Percentiles rank a stretch among this genome's conserved stretches.
These are phyloP conservation scores for Catharus bicknelli DNA, from an alignment of 2,113 vertebrate species.

Conservation along the genomic window DNA sequence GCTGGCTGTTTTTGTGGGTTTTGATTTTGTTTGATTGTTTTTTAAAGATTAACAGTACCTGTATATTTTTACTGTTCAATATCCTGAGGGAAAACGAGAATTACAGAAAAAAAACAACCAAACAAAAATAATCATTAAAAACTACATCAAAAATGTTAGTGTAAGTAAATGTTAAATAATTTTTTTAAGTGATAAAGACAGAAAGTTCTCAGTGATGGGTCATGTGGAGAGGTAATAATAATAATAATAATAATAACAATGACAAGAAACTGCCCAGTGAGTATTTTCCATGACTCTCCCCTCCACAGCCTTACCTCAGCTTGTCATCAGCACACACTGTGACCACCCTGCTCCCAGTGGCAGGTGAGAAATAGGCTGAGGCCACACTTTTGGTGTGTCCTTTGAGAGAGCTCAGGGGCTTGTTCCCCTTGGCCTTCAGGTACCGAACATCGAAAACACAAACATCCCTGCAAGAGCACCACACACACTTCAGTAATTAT, in stretches of 20 bases:
- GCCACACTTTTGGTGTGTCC: conserved; percentile 78
- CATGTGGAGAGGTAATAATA: not conserved
- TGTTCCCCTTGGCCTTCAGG: conserved; percentile 63
- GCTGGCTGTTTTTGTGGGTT: not conserved
- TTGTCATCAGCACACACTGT: conserved; percentile 82
- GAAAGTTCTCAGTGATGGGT: not conserved
- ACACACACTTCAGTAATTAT: not conserved
- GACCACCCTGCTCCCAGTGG: conserved; percentile 81
- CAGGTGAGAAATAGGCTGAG: conserved; percentile 88
- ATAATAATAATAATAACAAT: too few relatives aligned
- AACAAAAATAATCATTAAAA: not conserved
- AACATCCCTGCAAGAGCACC: conserved; percentile 70
- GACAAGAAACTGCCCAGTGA: not conserved
- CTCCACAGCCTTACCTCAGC: conserved; percentile 76
- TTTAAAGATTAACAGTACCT: not conserved
- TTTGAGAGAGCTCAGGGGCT: conserved; percentile 70
- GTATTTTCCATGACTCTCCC: not conserved
- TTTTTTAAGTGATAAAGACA: not conserved
- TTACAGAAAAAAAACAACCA: not conserved
- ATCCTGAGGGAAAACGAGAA: not conserved
- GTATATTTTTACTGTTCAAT: not conserved
- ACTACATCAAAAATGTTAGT: not conserved
- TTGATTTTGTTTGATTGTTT: not conserved
- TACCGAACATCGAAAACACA: conserved; percentile 81
- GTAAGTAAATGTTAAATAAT: not conserved